Conservation (phyloP, 2,113 vertebrate genomes). For the Pedetes capensis region DNA sequence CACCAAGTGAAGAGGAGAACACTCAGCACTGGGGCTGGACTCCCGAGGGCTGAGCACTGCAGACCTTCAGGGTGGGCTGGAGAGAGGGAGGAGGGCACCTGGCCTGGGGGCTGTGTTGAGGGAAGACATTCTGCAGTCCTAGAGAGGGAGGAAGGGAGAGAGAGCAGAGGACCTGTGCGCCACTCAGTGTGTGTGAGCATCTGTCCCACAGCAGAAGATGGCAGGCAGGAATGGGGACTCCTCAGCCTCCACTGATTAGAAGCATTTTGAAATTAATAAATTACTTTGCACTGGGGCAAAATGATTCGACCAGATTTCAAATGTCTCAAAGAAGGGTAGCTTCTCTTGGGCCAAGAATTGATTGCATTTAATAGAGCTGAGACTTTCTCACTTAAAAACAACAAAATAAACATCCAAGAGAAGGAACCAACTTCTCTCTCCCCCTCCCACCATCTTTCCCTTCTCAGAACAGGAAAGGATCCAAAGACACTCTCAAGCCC, state of each 20-base stretch:
- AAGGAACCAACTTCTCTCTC: not conserved
- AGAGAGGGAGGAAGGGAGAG: not conserved
- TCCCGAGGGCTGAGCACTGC: not conserved
- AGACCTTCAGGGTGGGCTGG: not conserved
- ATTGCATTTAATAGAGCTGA: constrained; percentile 80
- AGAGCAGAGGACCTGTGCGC: constrained; percentile 21
- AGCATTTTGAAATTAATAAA: constrained; percentile 77
- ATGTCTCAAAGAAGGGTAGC: constrained; percentile 77
- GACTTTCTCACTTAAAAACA: constrained; percentile 79
- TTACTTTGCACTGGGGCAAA: constrained; percentile 77
- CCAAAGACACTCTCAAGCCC: not conserved
- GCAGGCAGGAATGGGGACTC: constrained; percentile 62
- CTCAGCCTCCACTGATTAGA: constrained; percentile 70
- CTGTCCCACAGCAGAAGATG: not conserved
- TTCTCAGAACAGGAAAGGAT: not conserved
- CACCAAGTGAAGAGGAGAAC: not conserved
- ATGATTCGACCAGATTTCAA: constrained; percentile 80
- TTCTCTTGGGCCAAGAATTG: constrained; percentile 79
- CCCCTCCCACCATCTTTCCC: not conserved
- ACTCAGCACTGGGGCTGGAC: not conserved
- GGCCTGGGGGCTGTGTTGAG: not conserved
- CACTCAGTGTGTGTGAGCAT: too few relatives aligned
- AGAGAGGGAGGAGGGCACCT: not conserved
- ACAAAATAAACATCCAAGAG: constrained; percentile 74
- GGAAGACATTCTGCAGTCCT: not conserved